Evolutionary conservation across 2,888 invertebrate species (phyloP).

Genomic region (Syrista parreyssii): DNA sequence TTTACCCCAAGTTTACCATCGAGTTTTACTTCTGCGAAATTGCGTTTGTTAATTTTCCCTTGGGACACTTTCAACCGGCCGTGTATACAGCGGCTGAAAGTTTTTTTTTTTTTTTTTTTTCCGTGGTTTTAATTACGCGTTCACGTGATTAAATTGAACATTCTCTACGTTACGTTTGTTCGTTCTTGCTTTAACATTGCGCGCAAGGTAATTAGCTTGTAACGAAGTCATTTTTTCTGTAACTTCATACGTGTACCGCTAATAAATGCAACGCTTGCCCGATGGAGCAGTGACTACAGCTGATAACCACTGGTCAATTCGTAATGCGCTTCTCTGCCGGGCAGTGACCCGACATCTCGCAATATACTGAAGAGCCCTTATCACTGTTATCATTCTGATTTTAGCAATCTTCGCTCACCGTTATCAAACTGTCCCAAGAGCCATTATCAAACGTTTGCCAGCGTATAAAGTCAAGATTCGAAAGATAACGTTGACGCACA

Average conservation of each 20-base stretch:
- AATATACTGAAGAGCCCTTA: constrained; percentile 24
- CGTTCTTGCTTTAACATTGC: background rate
- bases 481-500: background rate
- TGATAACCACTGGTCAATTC: background rate
- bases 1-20: background rate
- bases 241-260: background rate
- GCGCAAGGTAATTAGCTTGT: background rate
- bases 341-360: background rate
- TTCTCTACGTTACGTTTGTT: background rate
- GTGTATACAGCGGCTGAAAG: background rate
- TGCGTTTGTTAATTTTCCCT: background rate
- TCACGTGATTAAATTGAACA: background rate
- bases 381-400: constrained; percentile 55
- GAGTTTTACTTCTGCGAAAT: background rate
- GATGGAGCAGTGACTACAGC: background rate
- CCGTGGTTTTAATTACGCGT: background rate
- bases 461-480: background rate
- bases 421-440: background rate
- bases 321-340: background rate
- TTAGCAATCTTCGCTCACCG: constrained; percentile 44
- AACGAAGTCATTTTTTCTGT: background rate
- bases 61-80: background rate
- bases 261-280: background rate
- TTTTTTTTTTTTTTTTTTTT: background rate
- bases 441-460: background rate